Evolutionary conservation across 2,888 invertebrate species (phyloP), one percentile per base, ranked within the genome.

Genomic region (Amaurobius ferox): DNA sequence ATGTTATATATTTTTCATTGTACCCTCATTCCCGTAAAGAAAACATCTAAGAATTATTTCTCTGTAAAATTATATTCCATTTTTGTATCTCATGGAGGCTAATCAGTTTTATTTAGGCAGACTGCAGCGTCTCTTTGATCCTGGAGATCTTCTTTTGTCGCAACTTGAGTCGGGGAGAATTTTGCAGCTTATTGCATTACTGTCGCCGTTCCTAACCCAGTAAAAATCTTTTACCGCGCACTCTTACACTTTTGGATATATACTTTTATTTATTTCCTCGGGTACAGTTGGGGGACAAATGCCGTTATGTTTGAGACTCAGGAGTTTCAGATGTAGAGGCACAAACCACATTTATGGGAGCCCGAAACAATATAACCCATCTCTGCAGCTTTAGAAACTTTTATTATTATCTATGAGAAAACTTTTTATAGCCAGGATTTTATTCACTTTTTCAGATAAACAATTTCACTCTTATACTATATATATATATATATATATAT

Each of bases 51-150:
- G 74, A 81, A 74, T 61, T 67, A 66, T 66, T 61, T 62, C 67
- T 66, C 35, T 48, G 23, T 19, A 79, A 55, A 62, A 79, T 23
- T 62, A 70, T 70, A 73, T 80, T 80, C 61, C 55, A 68, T 32
- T 73, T 79, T 74, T 70, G 74, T 74, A 68, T 80, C 73, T 55
- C 28, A 48, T 32, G 73, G 44, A 67, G 73, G 62, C 80, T 73
- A 81, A 81, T 81, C 81, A 68, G 81, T 81, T 81, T 81, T 81
- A 81, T 81, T 81, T 68, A 70, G 30, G 28, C 61, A 26, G 44
- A 29, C 23, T 74, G 74, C 61, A 74, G 70, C 16, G 62, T 68
- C n/a, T 40, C 68, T 81, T 81, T 81, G 74, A 81, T 81, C 81
- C 30, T 29, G 29, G 39, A n/a, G 40, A n/a, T 62, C 55, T 70